Percentiles rank a stretch among this genome's conserved stretches.
phyloP scores from a whole-genome alignment of 2,888 invertebrate genomes.

The Crossocerus cetratus region DNA sequence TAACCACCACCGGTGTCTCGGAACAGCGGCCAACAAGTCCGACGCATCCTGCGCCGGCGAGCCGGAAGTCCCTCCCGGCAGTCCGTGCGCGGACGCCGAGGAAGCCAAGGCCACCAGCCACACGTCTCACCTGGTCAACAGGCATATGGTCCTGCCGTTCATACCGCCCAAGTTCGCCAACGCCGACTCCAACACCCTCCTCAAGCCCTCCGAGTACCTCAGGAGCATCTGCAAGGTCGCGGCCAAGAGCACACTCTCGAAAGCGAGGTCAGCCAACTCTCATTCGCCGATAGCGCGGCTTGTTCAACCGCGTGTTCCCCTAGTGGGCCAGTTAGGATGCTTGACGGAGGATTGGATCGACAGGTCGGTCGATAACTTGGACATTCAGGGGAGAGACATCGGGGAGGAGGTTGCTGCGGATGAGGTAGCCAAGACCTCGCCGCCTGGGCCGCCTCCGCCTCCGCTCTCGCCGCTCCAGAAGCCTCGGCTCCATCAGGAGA shows the following conservation, averaged over 20 bases:
- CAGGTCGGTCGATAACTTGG: conserved; percentile 75
- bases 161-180: conserved; percentile 93
- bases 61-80: conserved; percentile 75
- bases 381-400: conserved; percentile 67
- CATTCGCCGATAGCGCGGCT: too few relatives aligned
- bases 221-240: conserved; percentile 84
- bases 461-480: conserved; percentile 69
- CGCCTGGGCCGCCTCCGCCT: conserved; percentile 79
- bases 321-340: background rate
- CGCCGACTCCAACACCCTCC: conserved; percentile 88
- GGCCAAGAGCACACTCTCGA: conserved; percentile 70
- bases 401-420: conserved; percentile 27
- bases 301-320: background rate
- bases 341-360: conserved; percentile 6
- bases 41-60: conserved; percentile 65
- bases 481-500: background rate
- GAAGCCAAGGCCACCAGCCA: conserved; percentile 68
- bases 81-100: conserved; percentile 75
- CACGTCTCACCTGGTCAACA: conserved; percentile 84
- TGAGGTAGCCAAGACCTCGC: conserved; percentile 49
- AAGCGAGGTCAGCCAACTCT: conserved; percentile 68
- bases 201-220: conserved; percentile 95
- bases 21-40: conserved; percentile 76
- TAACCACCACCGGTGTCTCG: conserved; percentile 67
- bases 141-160: conserved; percentile 91